phyloP scores from a whole-genome alignment of 2,888 invertebrate species.

The Acronicta psi region DNA sequence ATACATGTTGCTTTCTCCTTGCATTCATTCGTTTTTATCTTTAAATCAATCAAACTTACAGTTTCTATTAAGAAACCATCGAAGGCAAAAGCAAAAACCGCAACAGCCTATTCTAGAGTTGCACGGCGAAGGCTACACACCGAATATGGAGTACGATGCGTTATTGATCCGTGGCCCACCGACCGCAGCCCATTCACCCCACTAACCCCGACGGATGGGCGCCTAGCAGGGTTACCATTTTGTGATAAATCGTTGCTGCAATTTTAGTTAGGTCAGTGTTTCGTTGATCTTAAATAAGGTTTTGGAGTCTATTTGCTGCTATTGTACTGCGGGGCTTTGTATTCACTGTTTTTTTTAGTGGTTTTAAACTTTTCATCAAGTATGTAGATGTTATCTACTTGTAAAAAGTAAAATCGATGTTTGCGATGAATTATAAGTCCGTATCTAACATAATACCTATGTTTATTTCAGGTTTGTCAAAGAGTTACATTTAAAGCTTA shows the following conservation, averaged over 20 bases:
- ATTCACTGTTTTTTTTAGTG: not conserved
- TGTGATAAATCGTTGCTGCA: conserved; percentile 41
- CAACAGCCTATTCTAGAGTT: conserved; percentile 45
- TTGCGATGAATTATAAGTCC: not conserved
- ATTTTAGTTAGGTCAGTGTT: conserved; percentile 50
- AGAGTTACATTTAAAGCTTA: no score
- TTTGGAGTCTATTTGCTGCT: not conserved
- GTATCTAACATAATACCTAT: no score
- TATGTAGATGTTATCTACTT: no score
- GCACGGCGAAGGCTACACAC: conserved; percentile 56
- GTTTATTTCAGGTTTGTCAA: no score
- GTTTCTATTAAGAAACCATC: not conserved
- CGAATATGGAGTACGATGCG: conserved; percentile 63
- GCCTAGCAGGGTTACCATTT: conserved; percentile 58
- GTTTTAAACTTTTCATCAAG: no score
- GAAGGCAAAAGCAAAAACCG: conserved; percentile 37
- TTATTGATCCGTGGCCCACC: conserved; percentile 72
- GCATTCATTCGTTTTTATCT: no score
- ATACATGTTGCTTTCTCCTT: no score
- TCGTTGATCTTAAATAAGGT: conserved; percentile 11
- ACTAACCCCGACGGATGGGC: conserved; percentile 76
- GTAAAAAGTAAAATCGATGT: not conserved
- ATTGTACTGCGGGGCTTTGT: conserved; percentile 2
- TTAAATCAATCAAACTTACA: no score
- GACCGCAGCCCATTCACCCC: conserved; percentile 75